phyloP scores from a whole-genome alignment of 2,113 vertebrate species.

The Archilochus colubris region DNA sequence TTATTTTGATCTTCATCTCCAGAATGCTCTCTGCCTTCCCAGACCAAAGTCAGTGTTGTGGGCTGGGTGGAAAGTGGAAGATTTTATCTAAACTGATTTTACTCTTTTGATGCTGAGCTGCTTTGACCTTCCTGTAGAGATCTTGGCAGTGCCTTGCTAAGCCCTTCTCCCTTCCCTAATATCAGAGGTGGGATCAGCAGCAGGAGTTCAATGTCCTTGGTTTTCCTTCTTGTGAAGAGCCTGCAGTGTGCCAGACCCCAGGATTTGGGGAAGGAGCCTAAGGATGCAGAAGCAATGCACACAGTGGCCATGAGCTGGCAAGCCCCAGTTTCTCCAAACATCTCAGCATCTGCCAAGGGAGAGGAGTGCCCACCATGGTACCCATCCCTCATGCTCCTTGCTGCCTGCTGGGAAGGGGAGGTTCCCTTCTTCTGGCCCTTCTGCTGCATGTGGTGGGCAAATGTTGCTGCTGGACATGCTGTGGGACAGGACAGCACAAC shows the following conservation, averaged over 20 bases:
- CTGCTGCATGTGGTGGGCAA: neutral
- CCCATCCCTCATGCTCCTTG: fast-evolving
- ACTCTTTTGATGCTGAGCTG: neutral
- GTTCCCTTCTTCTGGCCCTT: fast-evolving
- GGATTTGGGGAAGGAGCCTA: neutral
- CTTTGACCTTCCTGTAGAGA: neutral
- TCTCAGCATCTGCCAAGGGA: neutral
- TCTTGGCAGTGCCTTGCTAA: neutral
- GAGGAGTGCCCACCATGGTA: fast-evolving
- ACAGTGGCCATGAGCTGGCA: neutral
- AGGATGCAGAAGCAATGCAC: neutral
- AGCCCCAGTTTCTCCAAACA: neutral
- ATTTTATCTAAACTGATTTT: neutral
- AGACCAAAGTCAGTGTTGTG: neutral
- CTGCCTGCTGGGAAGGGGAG: neutral
- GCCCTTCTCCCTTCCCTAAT: neutral
- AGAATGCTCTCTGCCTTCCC: neutral
- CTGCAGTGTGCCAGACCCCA: neutral
- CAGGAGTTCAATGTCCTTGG: neutral
- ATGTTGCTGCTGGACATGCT: neutral
- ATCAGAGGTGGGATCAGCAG: neutral
- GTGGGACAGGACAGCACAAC: neutral
- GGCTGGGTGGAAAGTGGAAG: neutral
- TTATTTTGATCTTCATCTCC: neutral
- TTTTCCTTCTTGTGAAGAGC: neutral